A percentile compares a stretch with the other conserved stretches of the same genome.
phyloP scores from a whole-genome alignment of 2,797 vertebrate genomes.

The Rousettus madagascariensis region DNA sequence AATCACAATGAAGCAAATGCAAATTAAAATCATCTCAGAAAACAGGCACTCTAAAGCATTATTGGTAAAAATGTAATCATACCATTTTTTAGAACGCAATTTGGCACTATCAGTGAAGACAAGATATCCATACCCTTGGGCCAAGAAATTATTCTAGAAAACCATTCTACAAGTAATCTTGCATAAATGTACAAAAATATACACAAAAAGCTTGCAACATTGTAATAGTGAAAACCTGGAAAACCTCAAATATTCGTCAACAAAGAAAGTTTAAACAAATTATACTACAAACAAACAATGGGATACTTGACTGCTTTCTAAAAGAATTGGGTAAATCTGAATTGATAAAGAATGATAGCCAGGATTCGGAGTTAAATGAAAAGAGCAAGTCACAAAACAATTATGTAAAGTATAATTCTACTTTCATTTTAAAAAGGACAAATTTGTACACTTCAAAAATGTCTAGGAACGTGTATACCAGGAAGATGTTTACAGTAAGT shows the following conservation, averaged over 20 bases:
- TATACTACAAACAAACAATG: not conserved
- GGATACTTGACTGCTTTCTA: not conserved
- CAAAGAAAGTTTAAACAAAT: constrained; percentile 15
- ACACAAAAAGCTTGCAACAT: not conserved
- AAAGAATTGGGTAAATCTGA: not conserved
- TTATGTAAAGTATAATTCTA: not conserved
- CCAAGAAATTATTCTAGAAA: not conserved
- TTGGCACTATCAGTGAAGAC: not conserved
- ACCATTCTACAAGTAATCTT: not conserved
- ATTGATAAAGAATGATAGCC: not conserved
- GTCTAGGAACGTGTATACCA: not conserved
- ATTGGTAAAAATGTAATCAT: not conserved
- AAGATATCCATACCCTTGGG: not conserved
- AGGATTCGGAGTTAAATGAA: not conserved
- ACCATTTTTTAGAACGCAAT: not conserved
- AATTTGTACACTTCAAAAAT: not conserved
- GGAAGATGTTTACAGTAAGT: not conserved
- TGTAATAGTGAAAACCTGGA: not conserved
- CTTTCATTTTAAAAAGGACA: constrained; percentile 11
- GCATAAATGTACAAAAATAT: not conserved
- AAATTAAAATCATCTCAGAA: constrained; percentile 10
- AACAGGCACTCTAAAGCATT: not conserved
- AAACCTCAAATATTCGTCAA: not conserved
- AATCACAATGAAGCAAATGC: not conserved
- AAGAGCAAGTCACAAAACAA: not conserved